These are phyloP conservation scores for Paramisgurnus dabryanus DNA, from an alignment of 2,113 vertebrate genomes.

Conservation along the genomic window DNA sequence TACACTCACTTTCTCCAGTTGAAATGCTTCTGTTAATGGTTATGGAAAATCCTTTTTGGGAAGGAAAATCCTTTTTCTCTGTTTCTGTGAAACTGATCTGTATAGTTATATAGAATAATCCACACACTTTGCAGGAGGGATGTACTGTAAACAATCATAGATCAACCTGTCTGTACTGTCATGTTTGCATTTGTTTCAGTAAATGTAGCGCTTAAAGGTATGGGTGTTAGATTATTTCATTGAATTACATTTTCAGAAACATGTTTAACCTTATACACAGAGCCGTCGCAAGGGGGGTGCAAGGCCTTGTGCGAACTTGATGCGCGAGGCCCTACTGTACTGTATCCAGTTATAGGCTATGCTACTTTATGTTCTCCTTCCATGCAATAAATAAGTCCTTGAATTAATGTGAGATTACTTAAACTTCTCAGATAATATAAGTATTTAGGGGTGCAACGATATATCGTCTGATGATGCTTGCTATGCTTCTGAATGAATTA, in stretches of 20 bases:
- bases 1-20: neutral
- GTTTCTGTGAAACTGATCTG: conserved; percentile 3
- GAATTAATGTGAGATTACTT: too few relatives aligned
- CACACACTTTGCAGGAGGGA: neutral
- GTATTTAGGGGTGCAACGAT: too few relatives aligned
- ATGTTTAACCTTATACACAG: neutral
- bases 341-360: too few relatives aligned
- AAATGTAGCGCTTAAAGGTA: too few relatives aligned
- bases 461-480: too few relatives aligned
- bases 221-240: neutral
- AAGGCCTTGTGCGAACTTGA: too few relatives aligned
- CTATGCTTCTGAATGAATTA: too few relatives aligned
- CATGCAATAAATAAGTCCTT: too few relatives aligned
- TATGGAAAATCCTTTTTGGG: neutral
- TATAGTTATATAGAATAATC: conserved; percentile 6
- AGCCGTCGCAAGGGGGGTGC: too few relatives aligned
- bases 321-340: too few relatives aligned
- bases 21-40: neutral
- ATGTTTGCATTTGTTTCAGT: neutral
- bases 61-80: neutral
- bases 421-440: too few relatives aligned
- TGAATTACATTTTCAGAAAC: neutral
- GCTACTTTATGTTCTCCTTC: too few relatives aligned
- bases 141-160: neutral
- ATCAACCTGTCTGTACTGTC: neutral